Evolutionary conservation across 2,888 invertebrate species (phyloP).

Genomic region (Polymixis flavicincta): DNA sequence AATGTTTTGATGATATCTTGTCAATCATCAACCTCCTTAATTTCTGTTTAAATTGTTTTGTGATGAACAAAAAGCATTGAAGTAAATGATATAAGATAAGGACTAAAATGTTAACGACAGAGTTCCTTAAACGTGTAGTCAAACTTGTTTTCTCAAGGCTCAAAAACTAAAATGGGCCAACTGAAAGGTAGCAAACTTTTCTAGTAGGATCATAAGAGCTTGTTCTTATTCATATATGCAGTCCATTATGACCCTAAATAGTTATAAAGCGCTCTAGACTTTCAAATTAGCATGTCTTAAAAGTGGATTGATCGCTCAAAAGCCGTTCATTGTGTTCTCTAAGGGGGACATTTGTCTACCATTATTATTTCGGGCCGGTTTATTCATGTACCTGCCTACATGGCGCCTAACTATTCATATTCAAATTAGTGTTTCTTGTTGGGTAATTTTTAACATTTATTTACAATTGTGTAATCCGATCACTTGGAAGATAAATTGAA

Average conservation of each 20-base stretch:
- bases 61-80: conserved; percentile 4
- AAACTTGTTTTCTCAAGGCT: conserved; percentile 54
- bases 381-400: conserved; percentile 89
- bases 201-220: conserved; percentile 45
- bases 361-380: conserved; percentile 88
- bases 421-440: conserved; percentile 87
- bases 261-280: conserved; percentile 81
- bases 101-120: conserved; percentile 21
- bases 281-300: conserved; percentile 87
- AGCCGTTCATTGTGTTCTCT: conserved; percentile 85
- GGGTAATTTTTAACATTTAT: conserved; percentile 88
- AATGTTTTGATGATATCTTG: conserved; percentile 38
- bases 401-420: conserved; percentile 90
- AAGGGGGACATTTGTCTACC: conserved; percentile 88
- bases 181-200: conserved; percentile 47
- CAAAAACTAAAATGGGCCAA: conserved; percentile 40
- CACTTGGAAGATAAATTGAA: conserved; percentile 80
- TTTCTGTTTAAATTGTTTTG: background rate
- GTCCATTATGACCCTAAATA: conserved; percentile 75
- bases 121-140: conserved; percentile 23
- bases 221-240: conserved; percentile 76
- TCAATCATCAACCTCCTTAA: conserved; percentile 21
- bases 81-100: conserved; percentile 26
- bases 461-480: conserved; percentile 87
- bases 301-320: conserved; percentile 85